Evolutionary conservation across 2,113 vertebrate species (phyloP), one percentile per base, ranked within the genome.

Genomic region (Penelope pileata): DNA sequence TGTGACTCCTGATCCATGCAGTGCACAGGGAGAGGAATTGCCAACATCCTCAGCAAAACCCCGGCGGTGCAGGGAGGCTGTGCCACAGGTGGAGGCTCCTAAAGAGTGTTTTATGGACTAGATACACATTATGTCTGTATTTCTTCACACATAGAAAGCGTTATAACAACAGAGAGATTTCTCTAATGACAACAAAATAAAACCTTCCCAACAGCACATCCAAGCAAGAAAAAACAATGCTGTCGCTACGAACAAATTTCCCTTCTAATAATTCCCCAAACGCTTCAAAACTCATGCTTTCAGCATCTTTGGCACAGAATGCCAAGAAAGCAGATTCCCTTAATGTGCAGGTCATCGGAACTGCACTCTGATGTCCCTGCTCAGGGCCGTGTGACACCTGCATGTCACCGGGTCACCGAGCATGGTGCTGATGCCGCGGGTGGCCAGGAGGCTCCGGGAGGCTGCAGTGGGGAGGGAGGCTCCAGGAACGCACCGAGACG

Each of bases 101-200:
- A 94, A 96, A 94, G 83, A 86, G 66, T 59, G 73, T 77, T 93
- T 94, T 89, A 95, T 91, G 88, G 94, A 93, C 91, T 81, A 93
- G 95, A 95, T 94, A 97, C 94, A 93, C 93, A 95, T 90, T 95
- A 97, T 94, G 96, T 92, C 93, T 96, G 93, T 81, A 95, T 96
- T 94, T 93, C 96, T 97, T 96, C 97, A 97, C 75, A 96, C 42
- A 84, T 86, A 91, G 96, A 91, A 97, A 98, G 97, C 91, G 95
- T 97, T 96, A 91, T 70, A 94, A 95, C 91, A 97, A 97, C 91
- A 97, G 90, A 95, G 93, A 95, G 81, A 94, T 95, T 97, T 97
- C 90, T 97, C 95, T 96, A 96, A 96, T 95, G 96, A 97, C 64
- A 86, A 96, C 95, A 97, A 96, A 97, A 97, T 95, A 94, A 97